These are phyloP conservation scores for Orgyia antiqua DNA, from an alignment of 2,888 invertebrate species.

Conservation along the genomic window DNA sequence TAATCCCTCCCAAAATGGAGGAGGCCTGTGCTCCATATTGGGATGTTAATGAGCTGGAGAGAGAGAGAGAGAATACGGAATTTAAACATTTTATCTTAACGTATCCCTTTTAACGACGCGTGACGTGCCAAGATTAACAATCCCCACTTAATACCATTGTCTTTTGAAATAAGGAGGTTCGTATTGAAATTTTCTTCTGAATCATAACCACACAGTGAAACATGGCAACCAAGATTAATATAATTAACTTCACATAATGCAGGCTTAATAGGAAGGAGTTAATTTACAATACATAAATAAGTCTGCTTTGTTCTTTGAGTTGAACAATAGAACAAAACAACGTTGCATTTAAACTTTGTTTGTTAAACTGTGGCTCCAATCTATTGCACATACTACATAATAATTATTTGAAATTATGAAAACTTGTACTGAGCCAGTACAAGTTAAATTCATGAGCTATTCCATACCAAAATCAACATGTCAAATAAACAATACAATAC, in stretches of 20 bases:
- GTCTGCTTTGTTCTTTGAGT: slow-evolving; percentile 20
- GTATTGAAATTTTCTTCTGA: slow-evolving; percentile 4
- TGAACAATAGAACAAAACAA: slow-evolving; percentile 21
- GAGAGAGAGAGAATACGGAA: too few relatives aligned
- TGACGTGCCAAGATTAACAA: slow-evolving; percentile 2
- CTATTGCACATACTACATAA: too few relatives aligned
- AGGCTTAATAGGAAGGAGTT: slow-evolving; percentile 25
- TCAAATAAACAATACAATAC: too few relatives aligned
- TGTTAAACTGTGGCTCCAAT: too few relatives aligned
- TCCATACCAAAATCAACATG: too few relatives aligned
- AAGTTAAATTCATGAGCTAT: background rate
- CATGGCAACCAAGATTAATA: slow-evolving; percentile 28
- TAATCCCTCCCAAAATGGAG: too few relatives aligned
- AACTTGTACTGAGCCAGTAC: too few relatives aligned
- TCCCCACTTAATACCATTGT: slow-evolving; percentile 5
- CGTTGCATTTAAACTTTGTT: slow-evolving; percentile 17
- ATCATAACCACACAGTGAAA: slow-evolving; percentile 12
- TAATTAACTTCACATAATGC: slow-evolving; percentile 31
- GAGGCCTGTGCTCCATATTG: too few relatives aligned
- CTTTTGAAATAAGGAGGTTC: slow-evolving; percentile 4
- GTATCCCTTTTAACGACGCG: too few relatives aligned
- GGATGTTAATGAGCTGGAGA: too few relatives aligned
- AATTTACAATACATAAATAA: slow-evolving; percentile 31
- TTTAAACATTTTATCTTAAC: too few relatives aligned
- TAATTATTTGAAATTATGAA: background rate